Conservation (phyloP, 2,888 invertebrate genomes). For the Sphaerolaimus hirsutus region DNA sequence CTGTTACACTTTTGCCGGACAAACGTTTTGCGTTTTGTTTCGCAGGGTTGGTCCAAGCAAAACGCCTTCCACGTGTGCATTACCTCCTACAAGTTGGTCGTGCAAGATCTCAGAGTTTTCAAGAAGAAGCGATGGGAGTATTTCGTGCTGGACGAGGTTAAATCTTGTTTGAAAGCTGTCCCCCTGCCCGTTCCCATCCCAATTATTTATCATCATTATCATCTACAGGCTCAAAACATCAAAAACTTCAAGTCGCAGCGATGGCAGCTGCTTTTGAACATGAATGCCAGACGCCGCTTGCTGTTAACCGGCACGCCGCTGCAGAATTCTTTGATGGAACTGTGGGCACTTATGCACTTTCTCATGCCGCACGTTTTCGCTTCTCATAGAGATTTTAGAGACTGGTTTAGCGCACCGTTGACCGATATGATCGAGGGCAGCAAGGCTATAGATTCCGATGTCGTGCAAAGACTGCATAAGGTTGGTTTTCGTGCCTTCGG, state of each 20-base stretch:
- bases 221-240: conserved; percentile 68
- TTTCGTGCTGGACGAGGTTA: conserved; percentile 60
- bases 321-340: conserved; percentile 74
- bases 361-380: conserved; percentile 89
- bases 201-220: not conserved
- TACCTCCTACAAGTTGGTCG: conserved; percentile 46
- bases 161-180: not conserved
- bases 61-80: conserved; percentile 60
- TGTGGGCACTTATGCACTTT: conserved; percentile 95
- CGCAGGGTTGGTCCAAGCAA: conserved; percentile 77
- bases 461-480: conserved; percentile 68
- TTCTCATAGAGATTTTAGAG: conserved; percentile 74
- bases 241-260: conserved; percentile 97
- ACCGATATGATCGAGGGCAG: conserved; percentile 83
- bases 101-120: conserved; percentile 92
- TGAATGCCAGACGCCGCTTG: conserved; percentile 66
- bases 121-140: conserved; percentile 93
- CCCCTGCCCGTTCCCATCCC: not conserved
- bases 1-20: conserved; percentile 3
- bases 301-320: conserved; percentile 43
- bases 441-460: conserved; percentile 63
- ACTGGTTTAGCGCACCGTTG: conserved; percentile 94
- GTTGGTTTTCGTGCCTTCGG: conserved; percentile 35
- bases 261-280: conserved; percentile 85
- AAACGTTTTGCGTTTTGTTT: too few relatives aligned